Evolutionary conservation across 2,113 vertebrate genomes (phyloP).

Genomic region (Macquaria australasica): DNA sequence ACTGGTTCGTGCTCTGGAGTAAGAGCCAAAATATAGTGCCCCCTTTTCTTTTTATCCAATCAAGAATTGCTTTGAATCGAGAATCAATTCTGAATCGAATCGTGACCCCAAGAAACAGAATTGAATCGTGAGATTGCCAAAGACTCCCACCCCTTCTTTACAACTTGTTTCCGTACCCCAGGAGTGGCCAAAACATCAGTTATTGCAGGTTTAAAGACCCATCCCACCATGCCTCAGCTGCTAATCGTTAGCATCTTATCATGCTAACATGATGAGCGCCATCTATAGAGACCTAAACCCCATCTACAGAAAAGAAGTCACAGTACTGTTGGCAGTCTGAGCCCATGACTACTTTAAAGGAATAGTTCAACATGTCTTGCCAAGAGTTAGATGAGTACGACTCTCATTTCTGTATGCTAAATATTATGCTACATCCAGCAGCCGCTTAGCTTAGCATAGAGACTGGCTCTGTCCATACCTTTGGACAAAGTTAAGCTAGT

Average conservation of each 20-base stretch:
- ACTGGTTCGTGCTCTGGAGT: background rate
- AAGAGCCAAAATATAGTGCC: background rate
- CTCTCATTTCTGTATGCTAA: no score
- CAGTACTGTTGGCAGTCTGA: background rate
- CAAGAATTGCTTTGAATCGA: no score
- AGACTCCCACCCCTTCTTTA: background rate
- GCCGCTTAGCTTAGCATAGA: background rate
- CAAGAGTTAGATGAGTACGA: background rate
- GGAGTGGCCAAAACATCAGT: background rate
- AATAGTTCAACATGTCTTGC: background rate
- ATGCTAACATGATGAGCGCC: background rate
- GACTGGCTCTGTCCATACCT: background rate
- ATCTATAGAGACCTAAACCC: background rate
- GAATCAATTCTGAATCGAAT: no score
- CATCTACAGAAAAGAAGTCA: background rate
- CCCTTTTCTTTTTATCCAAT: background rate
- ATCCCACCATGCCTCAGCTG: background rate
- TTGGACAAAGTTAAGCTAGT: background rate
- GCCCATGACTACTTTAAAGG: background rate
- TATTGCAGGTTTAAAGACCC: background rate
- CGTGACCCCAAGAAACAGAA: background rate
- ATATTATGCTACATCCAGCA: no score
- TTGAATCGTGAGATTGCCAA: background rate
- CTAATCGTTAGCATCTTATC: background rate
- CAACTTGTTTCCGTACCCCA: background rate